Base-by-base conservation (phyloP, 2,888 invertebrate genomes). In the Drosophila ustulata region DNA sequence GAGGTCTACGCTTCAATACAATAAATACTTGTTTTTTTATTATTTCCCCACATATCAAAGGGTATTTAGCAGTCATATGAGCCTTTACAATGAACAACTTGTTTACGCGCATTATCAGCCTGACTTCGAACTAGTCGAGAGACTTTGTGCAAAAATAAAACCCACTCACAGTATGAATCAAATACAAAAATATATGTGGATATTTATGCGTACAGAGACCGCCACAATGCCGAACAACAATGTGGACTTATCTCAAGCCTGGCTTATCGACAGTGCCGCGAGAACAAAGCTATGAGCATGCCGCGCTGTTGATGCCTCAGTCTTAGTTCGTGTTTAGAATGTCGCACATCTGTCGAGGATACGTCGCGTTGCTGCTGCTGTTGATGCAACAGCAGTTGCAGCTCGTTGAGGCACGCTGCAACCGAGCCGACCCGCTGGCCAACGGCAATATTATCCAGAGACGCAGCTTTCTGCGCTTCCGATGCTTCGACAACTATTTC, bases 261-360 rank as follows among this genome's bases (percentile, higher is more conserved):
- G 45, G n/a, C 49, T 58, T 58, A 58, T 58, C 58, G 18, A 26
- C 13, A 9, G 4, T 18, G 5, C 9, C 26, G 11, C 32, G 32
- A 56, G 45, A 45, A 34, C 13, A 37, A 37, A 37, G 56, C 18
- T 3, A 6, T 30, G 5, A 49, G 39, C n/a, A 28, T 30, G 25
- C 9, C 5, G 7, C 7, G 4, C 25, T 26, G 37, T 30, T 23
- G 7, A 5, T 9, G 37, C n/a, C 25, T 71, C 63, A 75, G 75
- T 75, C 76, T 66, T 63, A 23, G 28, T 61, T 62, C 57, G 64
- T 11, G 49, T 9, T 37, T 61, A 58, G 61, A 76, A 76, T 75
- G 75, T 55, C 34, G 6, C 53, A 52, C 66, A 56, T 43, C 53
- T 9, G 25, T 34, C 39, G 55, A n/a, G 8, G 2, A 23, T 8